Conservation (phyloP, 2,888 invertebrate genomes). For the Drosophila hamatofila region DNA sequence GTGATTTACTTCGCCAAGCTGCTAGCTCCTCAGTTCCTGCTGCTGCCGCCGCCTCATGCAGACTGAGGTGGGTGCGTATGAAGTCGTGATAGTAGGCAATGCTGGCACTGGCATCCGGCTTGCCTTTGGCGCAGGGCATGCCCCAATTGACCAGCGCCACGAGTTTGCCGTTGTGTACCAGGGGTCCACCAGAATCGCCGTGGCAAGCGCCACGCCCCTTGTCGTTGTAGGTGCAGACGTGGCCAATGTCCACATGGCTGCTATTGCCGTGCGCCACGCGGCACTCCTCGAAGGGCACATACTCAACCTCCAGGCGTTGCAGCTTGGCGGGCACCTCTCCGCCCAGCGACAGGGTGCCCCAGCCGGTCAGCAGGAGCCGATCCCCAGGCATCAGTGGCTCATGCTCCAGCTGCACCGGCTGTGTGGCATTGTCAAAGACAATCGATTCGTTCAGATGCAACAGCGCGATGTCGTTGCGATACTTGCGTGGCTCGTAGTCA, state of each 20-base stretch:
- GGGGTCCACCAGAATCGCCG: slow-evolving; percentile 83
- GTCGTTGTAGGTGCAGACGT: slow-evolving; percentile 87
- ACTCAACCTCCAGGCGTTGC: slow-evolving; percentile 87
- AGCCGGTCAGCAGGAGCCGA: slow-evolving; percentile 87
- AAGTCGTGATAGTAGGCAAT: slow-evolving; percentile 84
- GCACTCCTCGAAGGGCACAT: slow-evolving; percentile 87
- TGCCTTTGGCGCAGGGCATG: slow-evolving; percentile 82
- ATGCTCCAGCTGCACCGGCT: slow-evolving; percentile 86
- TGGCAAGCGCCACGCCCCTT: slow-evolving; percentile 86
- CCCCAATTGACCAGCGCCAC: slow-evolving; percentile 84
- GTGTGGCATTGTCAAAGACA: slow-evolving; percentile 86
- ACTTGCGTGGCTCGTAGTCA: slow-evolving; percentile 76
- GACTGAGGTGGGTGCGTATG: slow-evolving; percentile 75
- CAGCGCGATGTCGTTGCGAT: slow-evolving; percentile 89
- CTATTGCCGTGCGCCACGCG: slow-evolving; percentile 86
- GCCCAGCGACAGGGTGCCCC: slow-evolving; percentile 87
- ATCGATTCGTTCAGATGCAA: slow-evolving; percentile 87
- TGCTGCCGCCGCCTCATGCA: slow-evolving; percentile 18
- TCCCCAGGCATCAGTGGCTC: slow-evolving; percentile 85
- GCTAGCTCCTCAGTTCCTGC: slow-evolving; percentile 16
- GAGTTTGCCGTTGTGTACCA: slow-evolving; percentile 80
- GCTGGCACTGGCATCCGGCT: slow-evolving; percentile 83
- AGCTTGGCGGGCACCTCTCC: slow-evolving; percentile 87
- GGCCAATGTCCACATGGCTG: slow-evolving; percentile 86
- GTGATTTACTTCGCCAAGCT: slow-evolving; percentile 4